phyloP scores from a whole-genome alignment of 2,113 vertebrate species.

The Porphyrio hochstetteri region DNA sequence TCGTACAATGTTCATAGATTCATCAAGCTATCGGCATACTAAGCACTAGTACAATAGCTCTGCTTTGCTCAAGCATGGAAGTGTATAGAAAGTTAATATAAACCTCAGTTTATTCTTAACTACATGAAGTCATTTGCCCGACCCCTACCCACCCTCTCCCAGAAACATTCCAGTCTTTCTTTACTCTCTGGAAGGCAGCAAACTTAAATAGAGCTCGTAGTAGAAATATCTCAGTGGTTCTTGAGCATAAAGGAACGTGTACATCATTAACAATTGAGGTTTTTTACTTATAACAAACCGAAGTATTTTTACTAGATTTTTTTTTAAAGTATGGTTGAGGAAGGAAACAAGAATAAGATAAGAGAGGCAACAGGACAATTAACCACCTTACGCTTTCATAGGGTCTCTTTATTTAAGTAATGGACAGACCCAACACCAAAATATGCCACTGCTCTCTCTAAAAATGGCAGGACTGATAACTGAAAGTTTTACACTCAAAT shows the following conservation, averaged over 20 bases:
- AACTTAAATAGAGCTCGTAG: background rate
- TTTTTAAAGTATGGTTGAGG: background rate
- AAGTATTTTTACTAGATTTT: background rate
- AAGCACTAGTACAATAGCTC: background rate
- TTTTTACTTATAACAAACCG: background rate
- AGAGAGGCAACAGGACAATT: no score
- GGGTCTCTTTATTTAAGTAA: background rate
- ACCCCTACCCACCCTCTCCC: background rate
- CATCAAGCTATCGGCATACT: background rate
- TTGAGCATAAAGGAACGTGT: background rate
- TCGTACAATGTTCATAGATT: accelerated
- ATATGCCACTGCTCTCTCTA: background rate
- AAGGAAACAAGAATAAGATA: background rate
- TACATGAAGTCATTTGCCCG: background rate
- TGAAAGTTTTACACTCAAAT: background rate
- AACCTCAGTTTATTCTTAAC: background rate
- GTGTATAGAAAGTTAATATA: background rate
- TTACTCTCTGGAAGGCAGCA: background rate
- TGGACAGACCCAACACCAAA: background rate
- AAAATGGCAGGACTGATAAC: background rate
- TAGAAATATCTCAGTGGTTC: background rate
- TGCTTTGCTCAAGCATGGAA: background rate
- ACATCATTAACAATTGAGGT: accelerated
- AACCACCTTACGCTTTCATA: background rate
- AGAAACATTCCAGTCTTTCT: background rate